Conservation (phyloP, 1,140 invertebrate genomes). For the Rhagoletis pomonella region DNA sequence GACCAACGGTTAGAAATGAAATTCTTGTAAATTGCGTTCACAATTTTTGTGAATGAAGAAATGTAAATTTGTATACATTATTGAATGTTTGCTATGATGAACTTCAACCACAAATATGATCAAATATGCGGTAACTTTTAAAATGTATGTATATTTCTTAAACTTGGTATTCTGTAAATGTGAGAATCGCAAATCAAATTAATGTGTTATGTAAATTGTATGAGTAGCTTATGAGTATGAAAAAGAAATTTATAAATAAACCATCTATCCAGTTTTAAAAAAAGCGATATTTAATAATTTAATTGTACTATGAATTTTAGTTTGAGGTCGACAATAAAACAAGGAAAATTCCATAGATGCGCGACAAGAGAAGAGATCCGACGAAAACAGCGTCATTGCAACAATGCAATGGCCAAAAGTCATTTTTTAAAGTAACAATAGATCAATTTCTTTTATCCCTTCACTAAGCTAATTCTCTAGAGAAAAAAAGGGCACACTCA, state of each 20-base stretch:
- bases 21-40: not conserved
- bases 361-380: no score
- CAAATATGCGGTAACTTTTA: slow-evolving; percentile 37
- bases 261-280: slow-evolving; percentile 21
- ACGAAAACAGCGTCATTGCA: no score
- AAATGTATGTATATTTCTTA: slow-evolving; percentile 27
- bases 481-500: no score
- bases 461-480: no score
- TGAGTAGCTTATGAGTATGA: slow-evolving; percentile 36
- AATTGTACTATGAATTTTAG: not conserved
- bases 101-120: slow-evolving; percentile 22
- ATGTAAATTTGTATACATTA: slow-evolving; percentile 28
- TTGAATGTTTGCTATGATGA: not conserved
- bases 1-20: slow-evolving; percentile 7
- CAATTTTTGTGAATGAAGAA: not conserved
- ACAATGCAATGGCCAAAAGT: no score
- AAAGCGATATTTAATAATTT: not conserved
- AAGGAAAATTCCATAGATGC: no score
- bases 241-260: slow-evolving; percentile 29
- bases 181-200: slow-evolving; percentile 7
- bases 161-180: slow-evolving; percentile 31
- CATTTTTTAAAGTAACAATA: no score
- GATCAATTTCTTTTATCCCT: no score
- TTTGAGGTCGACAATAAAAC: no score
- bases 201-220: slow-evolving; percentile 51